Evolutionary conservation across 2,797 vertebrate genomes (phyloP), one percentile per base, ranked within the genome.

Genomic region (Rhinatrema bivittatum): DNA sequence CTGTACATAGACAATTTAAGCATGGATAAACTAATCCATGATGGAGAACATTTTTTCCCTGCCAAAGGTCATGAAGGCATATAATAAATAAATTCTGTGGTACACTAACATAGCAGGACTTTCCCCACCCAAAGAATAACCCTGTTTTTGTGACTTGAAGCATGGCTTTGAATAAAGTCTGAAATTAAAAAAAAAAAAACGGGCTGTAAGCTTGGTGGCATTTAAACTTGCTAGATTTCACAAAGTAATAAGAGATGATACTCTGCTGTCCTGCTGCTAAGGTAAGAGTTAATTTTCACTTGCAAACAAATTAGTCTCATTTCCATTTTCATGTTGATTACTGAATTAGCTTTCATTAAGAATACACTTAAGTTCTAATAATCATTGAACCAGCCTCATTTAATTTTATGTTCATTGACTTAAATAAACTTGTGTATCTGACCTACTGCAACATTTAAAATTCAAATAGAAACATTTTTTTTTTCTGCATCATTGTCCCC

Each of bases 321-420:
- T 95, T 94, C 90, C 88, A 91, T 93, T 87, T 89, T 88, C 87
- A 85, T 88, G 88, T 89, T 93, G 91, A 95, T 93, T 92, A 94
- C 89, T 86, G 86, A 92, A 95, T 96, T 92, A 93, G 87, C 88
- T 93, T 93, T 94, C 91, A 94, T 96, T 96, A 94, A 91, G 88
- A 93, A 91, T 93, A 94, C 87, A 87, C 87, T 94, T 90, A 92
- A 84, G 80, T 86, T 86, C 86, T 87, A 90, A 94, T 78, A 89
- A 84, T 83, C 78, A 87, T 76, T 78, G 81, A 84, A 83, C 82
- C 78, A 86, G 80, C 85, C 82, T 91, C 83, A 89, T 89, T 93
- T 95, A 92, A 91, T 94, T 91, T 93, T 90, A 90, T 87, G 87
- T 91, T 93, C 86, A 71, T 24, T 88, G 87, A 84, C 86, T 93